These are phyloP conservation scores for Biston betularia DNA, from an alignment of 2,888 invertebrate species.

Conservation along the genomic window DNA sequence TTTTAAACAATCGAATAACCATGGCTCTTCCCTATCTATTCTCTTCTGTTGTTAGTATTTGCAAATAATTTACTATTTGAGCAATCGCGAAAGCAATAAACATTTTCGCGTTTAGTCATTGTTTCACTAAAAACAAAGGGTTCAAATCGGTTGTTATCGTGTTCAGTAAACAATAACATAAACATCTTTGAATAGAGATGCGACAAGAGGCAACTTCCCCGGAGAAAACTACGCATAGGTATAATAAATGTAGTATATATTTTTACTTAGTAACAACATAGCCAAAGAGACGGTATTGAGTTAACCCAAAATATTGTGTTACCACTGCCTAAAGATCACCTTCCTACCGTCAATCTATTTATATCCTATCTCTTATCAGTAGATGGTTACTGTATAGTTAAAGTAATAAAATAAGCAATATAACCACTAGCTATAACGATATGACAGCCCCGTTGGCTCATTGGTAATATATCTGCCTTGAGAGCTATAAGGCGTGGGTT, in stretches of 20 bases:
- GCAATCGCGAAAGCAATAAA: constrained; percentile 57
- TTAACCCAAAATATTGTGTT: no score
- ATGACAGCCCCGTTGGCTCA: no score
- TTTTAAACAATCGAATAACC: neutral
- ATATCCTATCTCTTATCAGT: no score
- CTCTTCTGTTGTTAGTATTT: constrained; percentile 22
- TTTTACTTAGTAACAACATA: neutral
- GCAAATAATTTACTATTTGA: constrained; percentile 32
- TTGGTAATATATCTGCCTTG: no score
- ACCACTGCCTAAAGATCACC: no score
- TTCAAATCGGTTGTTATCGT: constrained; percentile 50
- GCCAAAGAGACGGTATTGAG: no score
- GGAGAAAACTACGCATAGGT: constrained; percentile 9
- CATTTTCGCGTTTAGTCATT: constrained; percentile 61
- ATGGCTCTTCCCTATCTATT: neutral
- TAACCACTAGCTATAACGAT: no score
- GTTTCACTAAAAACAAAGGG: constrained; percentile 66
- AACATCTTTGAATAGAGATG: constrained; percentile 52
- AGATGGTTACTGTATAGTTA: no score
- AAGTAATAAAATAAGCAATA: no score
- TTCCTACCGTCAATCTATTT: no score
- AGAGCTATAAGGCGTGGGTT: no score
- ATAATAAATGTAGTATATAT: neutral
- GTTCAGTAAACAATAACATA: constrained; percentile 65
- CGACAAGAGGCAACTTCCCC: constrained; percentile 1